Base-by-base conservation (phyloP, 2,888 invertebrate genomes). In the Xanthorhoe spadicearia region DNA sequence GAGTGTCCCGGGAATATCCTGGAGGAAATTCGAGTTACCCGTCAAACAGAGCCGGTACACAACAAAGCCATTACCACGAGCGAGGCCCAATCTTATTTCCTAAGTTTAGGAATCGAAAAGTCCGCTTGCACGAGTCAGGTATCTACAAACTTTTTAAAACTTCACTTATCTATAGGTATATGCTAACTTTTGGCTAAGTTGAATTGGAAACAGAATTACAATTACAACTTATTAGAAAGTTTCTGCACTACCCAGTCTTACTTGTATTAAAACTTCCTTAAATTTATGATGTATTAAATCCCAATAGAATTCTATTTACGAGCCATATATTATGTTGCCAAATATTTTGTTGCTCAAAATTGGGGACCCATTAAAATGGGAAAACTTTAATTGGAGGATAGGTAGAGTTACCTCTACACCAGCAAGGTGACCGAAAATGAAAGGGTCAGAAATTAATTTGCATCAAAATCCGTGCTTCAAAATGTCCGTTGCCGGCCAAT, bases 41-140 rank as follows among this genome's bases (percentile, higher is more conserved):
- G 85, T 83, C 84, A 83, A 84, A 86, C 77, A 78, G 78, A 81
- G 78, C 81, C 82, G 76, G 83, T 83, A 89, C 89, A 90, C 86
- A 88, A 89, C 85, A 89, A 89, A 87, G 85, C 89, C 87, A 89
- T 89, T 89, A 89, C 83, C 78, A 79, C 78, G 77, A 79, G 82
- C 78, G 76, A 71, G 76, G 76, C 81, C 81, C 79, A 84, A 86
- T 87, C 84, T 86, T 87, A 87, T 87, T 84, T 84, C 78, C 80
- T 77, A 83, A 84, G 80, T 85, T 85, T 77, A 81, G 80, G 78
- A 83, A 82, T 83, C 80, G 83, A 76, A 82, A 83, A 82, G 77
- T 84, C 74, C 75, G 74, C 76, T 77, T 74, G 71, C 70, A 76
- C 77, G 78, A 76, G 74, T 71, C 74, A 75, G 43, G 58, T 62